Conservation (phyloP, 2,113 vertebrate genomes). For the Rhynchomys soricoides region DNA sequence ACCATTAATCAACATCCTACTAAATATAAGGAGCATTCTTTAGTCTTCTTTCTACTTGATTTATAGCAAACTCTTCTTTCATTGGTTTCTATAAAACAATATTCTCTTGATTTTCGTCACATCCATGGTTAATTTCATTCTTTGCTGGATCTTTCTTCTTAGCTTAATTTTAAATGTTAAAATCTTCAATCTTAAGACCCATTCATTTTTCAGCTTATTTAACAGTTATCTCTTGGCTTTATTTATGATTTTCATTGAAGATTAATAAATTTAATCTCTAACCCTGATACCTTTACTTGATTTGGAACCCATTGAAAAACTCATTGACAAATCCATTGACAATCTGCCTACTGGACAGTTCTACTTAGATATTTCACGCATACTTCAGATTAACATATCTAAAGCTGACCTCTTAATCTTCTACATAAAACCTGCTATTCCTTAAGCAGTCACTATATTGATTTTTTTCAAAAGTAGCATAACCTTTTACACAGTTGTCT, state of each 20-base stretch:
- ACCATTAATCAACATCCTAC: slow-evolving; percentile 1
- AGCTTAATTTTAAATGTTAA: slow-evolving; percentile 10
- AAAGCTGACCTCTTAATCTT: not conserved
- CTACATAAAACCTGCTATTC: not conserved
- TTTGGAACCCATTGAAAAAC: not conserved
- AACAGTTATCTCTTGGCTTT: not conserved
- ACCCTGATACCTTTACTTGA: not conserved
- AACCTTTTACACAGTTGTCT: not conserved
- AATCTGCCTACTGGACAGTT: not conserved
- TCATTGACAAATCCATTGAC: not conserved
- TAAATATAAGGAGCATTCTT: not conserved
- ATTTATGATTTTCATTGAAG: slow-evolving; percentile 1
- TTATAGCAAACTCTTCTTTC: not conserved
- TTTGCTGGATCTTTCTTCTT: slow-evolving; percentile 30
- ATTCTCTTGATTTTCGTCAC: slow-evolving; percentile 21
- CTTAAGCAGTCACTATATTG: not conserved
- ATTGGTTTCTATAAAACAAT: not conserved
- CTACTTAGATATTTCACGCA: slow-evolving; percentile 5
- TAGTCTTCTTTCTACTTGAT: not conserved
- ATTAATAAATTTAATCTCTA: slow-evolving; percentile 21
- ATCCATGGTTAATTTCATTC: not conserved
- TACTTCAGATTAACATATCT: not conserved
- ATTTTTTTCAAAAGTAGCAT: not conserved
- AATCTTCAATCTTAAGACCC: not conserved
- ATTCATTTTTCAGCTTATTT: slow-evolving; percentile 21